Evolutionary conservation across 2,888 invertebrate genomes (phyloP).

Genomic region (Euplagia quadripunctaria): DNA sequence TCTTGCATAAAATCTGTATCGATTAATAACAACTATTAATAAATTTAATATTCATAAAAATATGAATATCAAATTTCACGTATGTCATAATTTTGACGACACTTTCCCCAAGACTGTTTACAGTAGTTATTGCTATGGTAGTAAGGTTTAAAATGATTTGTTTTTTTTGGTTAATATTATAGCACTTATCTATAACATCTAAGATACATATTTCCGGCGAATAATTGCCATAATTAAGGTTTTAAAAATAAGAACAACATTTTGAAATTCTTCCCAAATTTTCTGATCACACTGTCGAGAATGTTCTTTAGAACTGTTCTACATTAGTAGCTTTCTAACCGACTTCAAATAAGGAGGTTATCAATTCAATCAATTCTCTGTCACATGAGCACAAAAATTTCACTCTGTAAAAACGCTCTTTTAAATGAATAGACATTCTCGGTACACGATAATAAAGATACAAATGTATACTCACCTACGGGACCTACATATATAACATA

Average conservation of each 20-base stretch:
- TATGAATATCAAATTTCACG: constrained; percentile 27
- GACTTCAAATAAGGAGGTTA: too few relatives aligned
- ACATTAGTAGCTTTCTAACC: background rate
- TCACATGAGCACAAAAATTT: too few relatives aligned
- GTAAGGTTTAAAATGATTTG: constrained; percentile 29
- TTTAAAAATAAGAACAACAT: constrained; percentile 5
- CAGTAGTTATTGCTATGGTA: background rate
- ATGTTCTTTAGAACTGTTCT: background rate
- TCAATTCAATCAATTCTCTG: too few relatives aligned
- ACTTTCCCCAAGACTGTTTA: background rate
- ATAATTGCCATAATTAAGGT: constrained; percentile 39
- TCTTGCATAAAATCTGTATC: background rate
- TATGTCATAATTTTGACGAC: constrained; percentile 15
- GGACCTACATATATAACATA: too few relatives aligned
- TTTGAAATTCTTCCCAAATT: background rate
- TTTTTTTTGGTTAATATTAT: background rate
- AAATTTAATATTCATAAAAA: constrained; percentile 24
- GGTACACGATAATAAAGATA: too few relatives aligned
- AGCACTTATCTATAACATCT: background rate
- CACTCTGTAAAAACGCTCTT: too few relatives aligned
- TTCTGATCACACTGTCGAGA: background rate
- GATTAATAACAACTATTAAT: constrained; percentile 15
- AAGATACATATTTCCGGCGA: constrained; percentile 36
- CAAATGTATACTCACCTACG: too few relatives aligned
- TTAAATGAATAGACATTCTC: too few relatives aligned